Evolutionary conservation across 2,888 invertebrate genomes (phyloP), one percentile per base, ranked within the genome.

Genomic region (Caenorhabditis imperialis): DNA sequence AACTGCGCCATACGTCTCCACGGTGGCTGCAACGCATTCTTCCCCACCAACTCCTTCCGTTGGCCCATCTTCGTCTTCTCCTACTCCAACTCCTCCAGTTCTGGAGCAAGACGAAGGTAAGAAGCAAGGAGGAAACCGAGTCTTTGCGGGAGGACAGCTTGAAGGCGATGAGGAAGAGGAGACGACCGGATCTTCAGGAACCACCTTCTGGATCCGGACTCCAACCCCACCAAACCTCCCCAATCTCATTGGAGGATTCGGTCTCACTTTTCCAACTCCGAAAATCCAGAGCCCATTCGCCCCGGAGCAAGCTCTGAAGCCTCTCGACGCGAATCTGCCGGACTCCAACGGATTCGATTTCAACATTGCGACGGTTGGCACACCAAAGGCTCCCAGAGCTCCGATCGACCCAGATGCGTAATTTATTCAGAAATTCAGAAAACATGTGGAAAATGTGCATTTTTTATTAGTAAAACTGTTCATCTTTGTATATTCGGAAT

Each of bases 181-280:
- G 12, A 23, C 20, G 16, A 20, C 35, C 23, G 20, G 18, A 2
- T 16, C 25, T 33, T 14, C 65, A 16, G 42, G 48, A 30, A 65
- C 55, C 16, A 65, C 65, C 6, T 65, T 65, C 47, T 65, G 55
- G 65, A 65, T 65, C 14, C 40, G 65, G 33, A 57, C 33, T 18
- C 65, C 65, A 30, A 65, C 65, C 6, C 55, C 65, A n/a, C 55
- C 65, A 12, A 25, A 55, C 8, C 14, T 4, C 14, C 63, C 57
- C 8, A 35, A 23, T 10, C 23, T 50, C 6, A 50, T 50, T 35
- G 30, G 16, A 5, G 42, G 25, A 40, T 6, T 6, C 40, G 18
- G n/a, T 6, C n/a, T 6, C 18, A 14, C 5, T 40, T 6, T 40
- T 40, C 40, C 40, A 40, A 18, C 5, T 6, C 40, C 40, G 40